phyloP scores from a whole-genome alignment of 2,888 invertebrate species.

The Trissonchulus sp. region DNA sequence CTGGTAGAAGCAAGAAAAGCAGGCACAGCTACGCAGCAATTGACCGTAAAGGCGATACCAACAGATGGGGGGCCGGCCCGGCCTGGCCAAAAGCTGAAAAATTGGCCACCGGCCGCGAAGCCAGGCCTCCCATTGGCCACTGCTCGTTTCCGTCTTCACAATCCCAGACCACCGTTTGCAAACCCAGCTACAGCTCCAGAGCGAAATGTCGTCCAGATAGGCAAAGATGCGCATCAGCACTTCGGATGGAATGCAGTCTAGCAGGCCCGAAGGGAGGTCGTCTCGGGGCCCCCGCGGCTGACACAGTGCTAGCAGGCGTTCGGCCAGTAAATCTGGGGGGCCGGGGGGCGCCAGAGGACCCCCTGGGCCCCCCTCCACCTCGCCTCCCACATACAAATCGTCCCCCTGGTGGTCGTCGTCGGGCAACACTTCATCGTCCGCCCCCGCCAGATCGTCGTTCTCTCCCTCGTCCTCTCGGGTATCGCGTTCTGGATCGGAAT shows the following conservation, averaged over 20 bases:
- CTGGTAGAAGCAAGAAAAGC: conserved; percentile 29
- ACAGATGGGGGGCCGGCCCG: conserved; percentile 49
- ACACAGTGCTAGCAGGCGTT: conserved; percentile 61
- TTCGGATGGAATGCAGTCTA: conserved; percentile 68
- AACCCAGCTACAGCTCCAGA: conserved; percentile 79
- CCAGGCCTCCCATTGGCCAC: conserved; percentile 72
- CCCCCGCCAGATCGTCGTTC: conserved; percentile 38
- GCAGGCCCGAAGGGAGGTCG: conserved; percentile 62
- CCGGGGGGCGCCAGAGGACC: neutral
- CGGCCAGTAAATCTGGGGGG: conserved; percentile 59
- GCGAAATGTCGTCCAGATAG: conserved; percentile 80
- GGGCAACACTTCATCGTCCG: conserved; percentile 37
- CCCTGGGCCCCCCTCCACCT: neutral
- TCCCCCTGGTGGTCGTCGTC: conserved; percentile 20
- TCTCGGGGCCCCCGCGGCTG: conserved; percentile 59
- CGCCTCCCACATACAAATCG: neutral
- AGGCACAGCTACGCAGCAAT: neutral
- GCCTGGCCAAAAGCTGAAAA: conserved; percentile 59
- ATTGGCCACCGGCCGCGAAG: conserved; percentile 76
- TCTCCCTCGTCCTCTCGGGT: conserved; percentile 36
- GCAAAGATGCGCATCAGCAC: conserved; percentile 79
- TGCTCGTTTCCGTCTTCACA: conserved; percentile 69
- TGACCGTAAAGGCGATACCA: conserved; percentile 10
- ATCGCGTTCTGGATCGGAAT: conserved; percentile 65
- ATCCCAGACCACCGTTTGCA: conserved; percentile 77